phyloP scores from a whole-genome alignment of 2,797 vertebrate species.

The Orientallactaga sibirica region DNA sequence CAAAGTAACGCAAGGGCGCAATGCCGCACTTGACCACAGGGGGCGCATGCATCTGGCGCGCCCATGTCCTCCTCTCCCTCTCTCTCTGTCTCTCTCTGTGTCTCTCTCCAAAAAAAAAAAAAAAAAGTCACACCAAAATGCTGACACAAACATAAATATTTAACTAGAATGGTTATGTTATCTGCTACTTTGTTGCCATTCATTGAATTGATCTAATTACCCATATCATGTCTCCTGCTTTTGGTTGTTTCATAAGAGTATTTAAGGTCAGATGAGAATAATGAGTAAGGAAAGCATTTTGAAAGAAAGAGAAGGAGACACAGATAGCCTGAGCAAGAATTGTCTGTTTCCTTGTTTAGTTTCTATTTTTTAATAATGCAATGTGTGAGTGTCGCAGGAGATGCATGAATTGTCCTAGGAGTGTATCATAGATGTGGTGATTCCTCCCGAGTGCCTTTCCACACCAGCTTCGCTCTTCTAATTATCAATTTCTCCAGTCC shows the following conservation, averaged over 20 bases:
- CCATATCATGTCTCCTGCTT: not conserved
- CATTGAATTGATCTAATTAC: not conserved
- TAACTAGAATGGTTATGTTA: not conserved
- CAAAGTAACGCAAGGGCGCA: no score
- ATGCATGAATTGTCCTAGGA: not conserved
- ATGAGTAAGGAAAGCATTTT: not conserved
- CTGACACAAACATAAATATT: not conserved
- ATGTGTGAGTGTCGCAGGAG: not conserved
- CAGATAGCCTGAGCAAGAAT: not conserved
- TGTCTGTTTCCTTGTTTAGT: not conserved
- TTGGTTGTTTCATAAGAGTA: not conserved
- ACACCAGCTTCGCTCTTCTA: not conserved
- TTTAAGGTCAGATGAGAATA: slow-evolving; percentile 7
- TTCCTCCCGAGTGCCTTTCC: not conserved
- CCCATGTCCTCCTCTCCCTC: no score
- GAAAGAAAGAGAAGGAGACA: not conserved
- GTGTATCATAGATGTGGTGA: not conserved
- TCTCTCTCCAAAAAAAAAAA: not conserved
- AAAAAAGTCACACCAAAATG: not conserved
- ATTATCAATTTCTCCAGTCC: not conserved
- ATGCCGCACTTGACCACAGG: no score
- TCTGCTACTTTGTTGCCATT: not conserved
- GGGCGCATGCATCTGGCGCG: no score
- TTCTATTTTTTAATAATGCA: not conserved
- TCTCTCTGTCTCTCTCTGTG: no score